Base-by-base conservation (phyloP, 2,888 invertebrate genomes). In the Itoplectis maculator region DNA sequence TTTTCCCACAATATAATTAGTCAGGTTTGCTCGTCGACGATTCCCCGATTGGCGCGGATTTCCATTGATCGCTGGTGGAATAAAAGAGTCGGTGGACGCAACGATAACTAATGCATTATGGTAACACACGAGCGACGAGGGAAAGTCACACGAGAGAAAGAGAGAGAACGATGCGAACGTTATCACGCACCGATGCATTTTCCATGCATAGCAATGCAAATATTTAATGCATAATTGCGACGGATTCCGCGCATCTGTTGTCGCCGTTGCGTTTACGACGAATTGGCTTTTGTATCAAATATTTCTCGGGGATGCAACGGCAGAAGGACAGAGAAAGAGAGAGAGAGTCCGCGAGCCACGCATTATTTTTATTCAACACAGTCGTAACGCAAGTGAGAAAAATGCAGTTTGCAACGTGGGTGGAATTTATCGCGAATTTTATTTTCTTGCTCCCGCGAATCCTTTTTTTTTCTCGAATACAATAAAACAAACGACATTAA, bases 121-220 rank as follows among this genome's bases (percentile, higher is more conserved):
- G 13, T n/a, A 56, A 35, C 29, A 13, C 54, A 56, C 13, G 35
- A 29, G 29, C 56, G 7, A 7, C 1, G 29, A 11, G 4, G 7
- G 29, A 11, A 56, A 56, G 54, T n/a, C n/a, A 54, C 54, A 13
- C 11, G 54, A 54, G 20, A n/a, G n/a, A n/a, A n/a, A n/a, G n/a
- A n/a, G n/a, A n/a, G n/a, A n/a, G n/a, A n/a, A n/a, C 13, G 54
- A 54, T 54, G 54, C 23, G 56, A n/a, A 56, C n/a, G 79, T 79
- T 66, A 79, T n/a, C 65, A 75, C 79, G 78, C 77, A 73, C 49
- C 80, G 61, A 81, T 47, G 83, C 15, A 51, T 81, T 83, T n/a
- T 83, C 78, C 40, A 83, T 81, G 81, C 83, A 81, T 83, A 77
- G 15, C 74, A 83, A 83, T 81, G 74, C 70, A 77, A 72, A 73